A percentile compares a stretch with the other conserved stretches of the same genome.
Evolutionary conservation across 2,797 vertebrate genomes (phyloP).

Genomic region (Perodicticus potto): DNA sequence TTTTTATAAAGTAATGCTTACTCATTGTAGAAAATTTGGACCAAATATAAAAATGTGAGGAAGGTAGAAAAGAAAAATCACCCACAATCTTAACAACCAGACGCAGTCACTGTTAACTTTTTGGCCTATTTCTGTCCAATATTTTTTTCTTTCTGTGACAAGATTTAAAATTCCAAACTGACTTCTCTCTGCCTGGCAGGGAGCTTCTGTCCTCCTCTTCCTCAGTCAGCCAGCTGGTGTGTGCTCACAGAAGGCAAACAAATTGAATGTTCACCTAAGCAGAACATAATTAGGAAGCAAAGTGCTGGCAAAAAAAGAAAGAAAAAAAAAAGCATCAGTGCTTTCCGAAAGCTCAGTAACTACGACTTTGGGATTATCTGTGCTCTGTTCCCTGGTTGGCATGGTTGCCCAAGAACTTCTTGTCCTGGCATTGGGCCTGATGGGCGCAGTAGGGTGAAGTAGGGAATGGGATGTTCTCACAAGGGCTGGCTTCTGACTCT

Average conservation of each 20-base stretch:
- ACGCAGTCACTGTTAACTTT: conserved; percentile 79
- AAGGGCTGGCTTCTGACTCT: not conserved
- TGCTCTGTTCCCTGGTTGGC: not conserved
- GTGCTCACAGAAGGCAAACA: conserved; percentile 70
- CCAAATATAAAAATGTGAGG: conserved; percentile 77
- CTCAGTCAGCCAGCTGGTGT: conserved; percentile 74
- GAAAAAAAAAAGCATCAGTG: not conserved
- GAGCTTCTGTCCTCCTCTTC: conserved; percentile 75
- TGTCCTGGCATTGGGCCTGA: not conserved
- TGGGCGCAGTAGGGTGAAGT: not conserved
- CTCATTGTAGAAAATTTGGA: conserved; percentile 75
- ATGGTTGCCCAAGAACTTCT: not conserved
- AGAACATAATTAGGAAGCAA: conserved; percentile 71
- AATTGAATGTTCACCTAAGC: conserved; percentile 78
- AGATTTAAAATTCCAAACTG: conserved; percentile 78
- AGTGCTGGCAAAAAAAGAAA: not conserved
- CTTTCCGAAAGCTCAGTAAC: conserved; percentile 46
- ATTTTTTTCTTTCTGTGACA: conserved; percentile 71
- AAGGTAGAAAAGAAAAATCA: conserved; percentile 71
- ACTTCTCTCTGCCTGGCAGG: conserved; percentile 70
- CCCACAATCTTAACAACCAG: conserved; percentile 77
- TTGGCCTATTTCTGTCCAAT: conserved; percentile 81
- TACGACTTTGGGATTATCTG: conserved; percentile 28
- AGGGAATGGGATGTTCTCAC: not conserved
- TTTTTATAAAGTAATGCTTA: conserved; percentile 71